These are phyloP conservation scores for Tachuris rubrigastra DNA, from an alignment of 2,113 vertebrate genomes.

Conservation along the genomic window DNA sequence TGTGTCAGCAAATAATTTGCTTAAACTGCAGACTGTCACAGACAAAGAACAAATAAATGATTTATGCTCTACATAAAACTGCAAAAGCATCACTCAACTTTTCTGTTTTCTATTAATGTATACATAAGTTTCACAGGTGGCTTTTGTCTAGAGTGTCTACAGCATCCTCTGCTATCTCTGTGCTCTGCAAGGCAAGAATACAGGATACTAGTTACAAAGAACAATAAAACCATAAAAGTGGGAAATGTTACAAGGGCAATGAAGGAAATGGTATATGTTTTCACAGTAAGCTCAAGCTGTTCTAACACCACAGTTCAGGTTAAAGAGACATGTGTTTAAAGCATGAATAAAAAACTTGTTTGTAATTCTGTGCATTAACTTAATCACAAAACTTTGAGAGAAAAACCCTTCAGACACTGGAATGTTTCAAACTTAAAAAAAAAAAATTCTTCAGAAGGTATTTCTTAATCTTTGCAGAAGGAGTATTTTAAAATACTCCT, in stretches of 20 bases:
- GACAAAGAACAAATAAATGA: conserved; percentile 12
- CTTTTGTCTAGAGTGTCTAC: background rate
- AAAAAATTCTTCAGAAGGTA: background rate
- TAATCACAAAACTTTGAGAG: background rate
- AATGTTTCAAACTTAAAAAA: background rate
- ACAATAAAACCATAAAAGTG: background rate
- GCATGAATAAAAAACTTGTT: background rate
- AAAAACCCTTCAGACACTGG: background rate
- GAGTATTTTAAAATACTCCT: background rate
- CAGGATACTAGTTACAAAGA: background rate
- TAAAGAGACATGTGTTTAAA: background rate
- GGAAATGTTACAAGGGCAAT: background rate
- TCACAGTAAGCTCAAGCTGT: background rate
- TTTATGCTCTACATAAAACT: background rate
- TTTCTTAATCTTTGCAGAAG: background rate
- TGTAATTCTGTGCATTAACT: background rate
- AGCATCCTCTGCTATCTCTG: background rate
- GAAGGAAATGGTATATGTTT: background rate
- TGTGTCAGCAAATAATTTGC: conserved; percentile 56
- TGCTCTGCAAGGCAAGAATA: background rate
- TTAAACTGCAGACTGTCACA: conserved; percentile 43
- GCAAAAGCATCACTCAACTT: conserved; percentile 13
- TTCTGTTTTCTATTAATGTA: conserved; percentile 22
- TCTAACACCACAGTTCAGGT: background rate
- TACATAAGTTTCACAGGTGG: background rate